Percentiles rank a stretch among this genome's conserved stretches.
These are phyloP conservation scores for Panzeria rudis DNA, from an alignment of 2,888 invertebrate genomes.

Conservation along the genomic window DNA sequence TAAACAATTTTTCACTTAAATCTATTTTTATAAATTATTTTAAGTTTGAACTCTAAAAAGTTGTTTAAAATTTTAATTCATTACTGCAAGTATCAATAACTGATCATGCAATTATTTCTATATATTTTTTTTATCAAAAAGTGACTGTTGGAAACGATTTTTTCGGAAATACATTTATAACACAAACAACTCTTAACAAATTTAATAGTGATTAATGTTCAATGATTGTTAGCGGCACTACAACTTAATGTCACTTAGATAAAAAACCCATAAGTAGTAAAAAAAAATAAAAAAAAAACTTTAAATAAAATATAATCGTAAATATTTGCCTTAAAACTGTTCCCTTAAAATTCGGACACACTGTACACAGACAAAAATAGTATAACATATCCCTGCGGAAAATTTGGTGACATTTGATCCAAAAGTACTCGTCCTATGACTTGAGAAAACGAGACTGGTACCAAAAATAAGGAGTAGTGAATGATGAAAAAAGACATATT, in stretches of 20 bases:
- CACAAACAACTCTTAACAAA: conserved; percentile 7
- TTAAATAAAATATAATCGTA: not conserved
- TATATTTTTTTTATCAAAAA: not conserved
- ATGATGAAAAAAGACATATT: no score
- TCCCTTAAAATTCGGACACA: not conserved
- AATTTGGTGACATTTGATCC: no score
- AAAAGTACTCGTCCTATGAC: no score
- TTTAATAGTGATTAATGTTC: not conserved
- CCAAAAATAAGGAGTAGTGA: no score
- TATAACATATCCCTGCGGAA: no score
- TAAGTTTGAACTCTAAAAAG: no score
- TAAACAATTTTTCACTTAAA: no score
- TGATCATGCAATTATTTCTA: conserved; percentile 5
- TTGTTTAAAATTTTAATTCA: no score
- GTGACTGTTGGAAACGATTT: not conserved
- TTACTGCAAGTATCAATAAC: no score
- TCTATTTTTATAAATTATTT: no score
- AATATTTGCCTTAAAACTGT: not conserved
- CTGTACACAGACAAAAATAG: not conserved
- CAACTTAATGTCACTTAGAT: not conserved
- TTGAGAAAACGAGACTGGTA: no score
- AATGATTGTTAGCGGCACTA: not conserved
- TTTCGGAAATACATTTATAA: conserved; percentile 5
- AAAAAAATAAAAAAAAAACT: not conserved
- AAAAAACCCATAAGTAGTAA: not conserved